Percentiles rank a stretch among this genome's conserved stretches.
phyloP scores from a whole-genome alignment of 2,888 invertebrate genomes.

The Neelides folsomi region DNA sequence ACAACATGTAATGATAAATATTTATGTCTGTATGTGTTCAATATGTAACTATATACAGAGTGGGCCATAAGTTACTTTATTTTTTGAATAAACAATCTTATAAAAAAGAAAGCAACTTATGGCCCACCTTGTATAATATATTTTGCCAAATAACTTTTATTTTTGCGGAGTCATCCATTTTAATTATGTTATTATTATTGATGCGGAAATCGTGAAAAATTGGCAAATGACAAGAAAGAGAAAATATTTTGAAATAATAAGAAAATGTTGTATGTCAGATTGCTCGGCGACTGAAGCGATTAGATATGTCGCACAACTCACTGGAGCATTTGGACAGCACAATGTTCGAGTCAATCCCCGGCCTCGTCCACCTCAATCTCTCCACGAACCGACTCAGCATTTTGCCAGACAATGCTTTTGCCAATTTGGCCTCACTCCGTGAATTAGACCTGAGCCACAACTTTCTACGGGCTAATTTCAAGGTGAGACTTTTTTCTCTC shows the following conservation, averaged over 20 bases:
- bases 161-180: no score
- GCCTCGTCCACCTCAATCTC: conserved; percentile 60
- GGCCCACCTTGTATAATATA: no score
- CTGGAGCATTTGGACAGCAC: conserved; percentile 77
- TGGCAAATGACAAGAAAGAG: no score
- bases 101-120: no score
- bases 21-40: no score
- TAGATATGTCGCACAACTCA: conserved; percentile 64
- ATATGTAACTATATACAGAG: conserved; percentile 3
- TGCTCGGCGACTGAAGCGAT: conserved; percentile 34
- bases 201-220: not conserved
- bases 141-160: no score
- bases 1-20: no score
- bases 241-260: no score
- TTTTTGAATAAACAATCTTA: no score
- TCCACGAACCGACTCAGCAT: conserved; percentile 69
- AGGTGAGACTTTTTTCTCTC: conserved; percentile 36
- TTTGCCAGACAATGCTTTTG: conserved; percentile 76
- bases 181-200: no score
- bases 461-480: conserved; percentile 67
- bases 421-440: conserved; percentile 61
- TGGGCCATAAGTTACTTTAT: conserved; percentile 6
- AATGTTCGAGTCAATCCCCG: conserved; percentile 70
- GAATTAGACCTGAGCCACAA: conserved; percentile 64
- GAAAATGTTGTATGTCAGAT: conserved; percentile 12